phyloP scores from a whole-genome alignment of 2,888 invertebrate genomes.

The Sthenelais limicola region DNA sequence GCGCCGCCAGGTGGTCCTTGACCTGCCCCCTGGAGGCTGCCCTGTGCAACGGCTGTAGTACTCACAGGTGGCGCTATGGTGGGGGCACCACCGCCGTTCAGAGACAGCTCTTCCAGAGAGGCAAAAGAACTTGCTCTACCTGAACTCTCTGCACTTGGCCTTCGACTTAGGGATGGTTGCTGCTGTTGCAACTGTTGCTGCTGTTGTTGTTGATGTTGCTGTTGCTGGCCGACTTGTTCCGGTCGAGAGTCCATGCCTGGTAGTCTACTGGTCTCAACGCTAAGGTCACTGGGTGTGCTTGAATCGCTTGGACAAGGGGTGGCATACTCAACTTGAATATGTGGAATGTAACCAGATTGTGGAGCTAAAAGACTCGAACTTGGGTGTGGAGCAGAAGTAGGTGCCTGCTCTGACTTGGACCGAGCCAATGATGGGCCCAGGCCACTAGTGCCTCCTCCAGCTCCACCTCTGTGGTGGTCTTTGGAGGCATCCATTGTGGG shows the following conservation, averaged over 20 bases:
- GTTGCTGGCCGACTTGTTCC: conserved; percentile 16
- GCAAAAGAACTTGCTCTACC: conserved; percentile 24
- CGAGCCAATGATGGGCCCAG: not conserved
- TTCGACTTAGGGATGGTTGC: conserved; percentile 2
- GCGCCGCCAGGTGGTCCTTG: not conserved
- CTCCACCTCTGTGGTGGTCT: not conserved
- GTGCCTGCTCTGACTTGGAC: not conserved
- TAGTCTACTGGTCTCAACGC: not conserved
- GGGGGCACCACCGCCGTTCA: conserved; percentile 39
- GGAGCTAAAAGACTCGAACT: no score
- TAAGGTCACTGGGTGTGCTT: not conserved
- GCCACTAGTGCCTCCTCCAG: not conserved
- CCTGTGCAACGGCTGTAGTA: not conserved
- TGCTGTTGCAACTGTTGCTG: conserved; percentile 1
- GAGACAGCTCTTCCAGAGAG: conserved; percentile 49
- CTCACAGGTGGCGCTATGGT: conserved; percentile 18
- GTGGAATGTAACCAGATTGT: conserved; percentile 24
- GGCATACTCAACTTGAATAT: conserved; percentile 28
- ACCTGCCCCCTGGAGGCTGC: not conserved
- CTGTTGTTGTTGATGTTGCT: not conserved
- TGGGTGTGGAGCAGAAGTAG: not conserved
- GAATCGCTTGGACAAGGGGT: conserved; percentile 19
- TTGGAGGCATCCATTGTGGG: no score
- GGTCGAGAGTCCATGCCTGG: not conserved
- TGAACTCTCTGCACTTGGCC: conserved; percentile 15